Base-by-base conservation (phyloP, 1,140 invertebrate species). In the Thaumetopoea pityocampa region DNA sequence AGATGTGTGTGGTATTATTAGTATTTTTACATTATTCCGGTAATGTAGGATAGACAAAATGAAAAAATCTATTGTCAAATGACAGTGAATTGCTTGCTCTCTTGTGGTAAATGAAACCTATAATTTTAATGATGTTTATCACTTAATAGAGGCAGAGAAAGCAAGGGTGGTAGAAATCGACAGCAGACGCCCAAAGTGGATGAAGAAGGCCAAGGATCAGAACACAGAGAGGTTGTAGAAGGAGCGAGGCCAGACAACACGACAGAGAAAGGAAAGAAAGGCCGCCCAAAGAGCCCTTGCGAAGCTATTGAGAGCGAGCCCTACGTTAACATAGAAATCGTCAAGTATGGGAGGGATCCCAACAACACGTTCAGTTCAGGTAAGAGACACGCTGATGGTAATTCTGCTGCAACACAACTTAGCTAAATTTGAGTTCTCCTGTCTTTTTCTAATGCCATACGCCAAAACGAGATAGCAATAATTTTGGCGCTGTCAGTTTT, bases 241-340 rank as follows among this genome's bases (percentile, higher is more conserved):
- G 18, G 47, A 19, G 12, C 52, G 47, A 43, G 56, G 4, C 18
- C 37, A 5, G 27, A 41, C 6, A 62, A 54, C 19, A 24, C 29
- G 5, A 54, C 41, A n/a, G 62, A 63, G 30, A 67, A 67, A 20
- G 71, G 71, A 5, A 85, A 80, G 36, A 85, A 79, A 42, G 76
- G 69, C 20, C 53, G 76, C 10, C 68, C 87, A 1, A 87, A 88
- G 34, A 87, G 83, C 15, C 87, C 86, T 2, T 87, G 86, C 43
- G 85, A 88, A 42, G 68, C 87, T 0, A 82, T 91, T n/a, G 80
- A 86, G 2, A 88, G 87, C 15, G 90, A 91, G 55, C 86, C 89
- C 0, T 91, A 88, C 54, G 86, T 91, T 11, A 89, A 89, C 51
- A 86, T 91, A 5, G 89, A 92, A 51, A 86, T 92, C 23, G 83